Base-by-base conservation (phyloP, 1,140 invertebrate species). In the Euwallacea similis region DNA sequence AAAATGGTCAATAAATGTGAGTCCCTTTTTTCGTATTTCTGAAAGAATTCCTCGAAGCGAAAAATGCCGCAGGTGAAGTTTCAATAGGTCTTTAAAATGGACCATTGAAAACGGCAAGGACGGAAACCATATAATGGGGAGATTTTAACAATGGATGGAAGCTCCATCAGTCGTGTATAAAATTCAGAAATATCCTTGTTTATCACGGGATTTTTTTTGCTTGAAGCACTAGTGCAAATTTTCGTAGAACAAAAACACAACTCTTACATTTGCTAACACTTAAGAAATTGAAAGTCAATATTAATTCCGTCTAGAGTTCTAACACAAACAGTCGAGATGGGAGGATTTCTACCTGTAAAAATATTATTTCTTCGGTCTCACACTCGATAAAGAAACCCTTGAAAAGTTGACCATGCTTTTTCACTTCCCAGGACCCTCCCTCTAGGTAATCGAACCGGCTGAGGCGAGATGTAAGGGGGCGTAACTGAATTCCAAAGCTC, bases 81-180 rank as follows among this genome's bases (percentile, higher is more conserved):
- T 66, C 53, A 66, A 66, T 44, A 16, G 65, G 41, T 58, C 65
- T 66, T 44, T 56, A 66, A 66, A 66, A 66, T 58, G 41, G 53
- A 58, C 54, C 33, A 66, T 66, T 58, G 65, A 66, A 66, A 66
- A 66, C 41, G 15, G 47, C 63, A 65, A 65, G 10, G 65, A 44
- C 53, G 65, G 53, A 66, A 66, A 66, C 50, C 64, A 50, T 64
- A 50, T 64, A 64, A 64, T 50, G 7, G 62, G 46, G 59, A 11
- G 59, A 42, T 58, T 58, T 33, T 58, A 58, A 58, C 55, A 58
- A 58, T 15, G 21, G 55, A 10, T 7, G 7, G n/a, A 10, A 11
- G 9, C 46, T 50, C 46, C 21, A 33, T 33, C 21, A 4, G 21
- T 33, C 21, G 21, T 33, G 21, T 33, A 33, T 4, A 33, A 33